A percentile compares a stretch with the other conserved stretches of the same genome.
Conservation (phyloP, 2,797 vertebrate genomes). For the Cossypha polioptera region DNA sequence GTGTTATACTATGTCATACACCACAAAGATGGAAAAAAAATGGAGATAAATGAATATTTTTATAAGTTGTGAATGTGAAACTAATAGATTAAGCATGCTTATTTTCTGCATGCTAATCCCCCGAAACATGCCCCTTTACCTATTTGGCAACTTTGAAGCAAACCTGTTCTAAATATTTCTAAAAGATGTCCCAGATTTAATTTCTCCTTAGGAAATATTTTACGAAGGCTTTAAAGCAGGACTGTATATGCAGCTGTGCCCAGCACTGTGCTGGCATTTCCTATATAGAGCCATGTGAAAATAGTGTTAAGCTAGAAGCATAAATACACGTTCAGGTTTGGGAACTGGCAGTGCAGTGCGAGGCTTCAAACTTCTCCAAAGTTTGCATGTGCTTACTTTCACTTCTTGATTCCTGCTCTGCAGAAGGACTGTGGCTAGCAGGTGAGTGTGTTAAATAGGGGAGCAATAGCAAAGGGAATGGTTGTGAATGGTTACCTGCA, state of each 20-base stretch:
- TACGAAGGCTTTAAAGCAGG: not conserved
- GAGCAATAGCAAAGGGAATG: not conserved
- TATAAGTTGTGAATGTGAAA: not conserved
- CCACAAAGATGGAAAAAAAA: not conserved
- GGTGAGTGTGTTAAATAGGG: not conserved
- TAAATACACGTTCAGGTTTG: not conserved
- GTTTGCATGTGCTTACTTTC: not conserved
- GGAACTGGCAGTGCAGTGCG: accelerated
- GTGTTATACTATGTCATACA: not conserved
- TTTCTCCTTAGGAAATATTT: not conserved
- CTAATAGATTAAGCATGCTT: not conserved
- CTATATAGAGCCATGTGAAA: not conserved
- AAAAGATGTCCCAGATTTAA: not conserved
- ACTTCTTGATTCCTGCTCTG: not conserved
- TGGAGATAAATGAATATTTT: not conserved
- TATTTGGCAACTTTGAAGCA: not conserved
- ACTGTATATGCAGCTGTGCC: not conserved
- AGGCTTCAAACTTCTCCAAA: not conserved
- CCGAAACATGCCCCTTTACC: not conserved
- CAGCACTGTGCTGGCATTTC: not conserved
- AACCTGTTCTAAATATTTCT: not conserved
- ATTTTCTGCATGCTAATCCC: not conserved
- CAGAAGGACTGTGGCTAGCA: not conserved
- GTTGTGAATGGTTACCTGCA: not conserved
- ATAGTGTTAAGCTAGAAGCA: not conserved